Base-by-base conservation (phyloP, 1,140 invertebrate genomes). In the Drosophila simulans region DNA sequence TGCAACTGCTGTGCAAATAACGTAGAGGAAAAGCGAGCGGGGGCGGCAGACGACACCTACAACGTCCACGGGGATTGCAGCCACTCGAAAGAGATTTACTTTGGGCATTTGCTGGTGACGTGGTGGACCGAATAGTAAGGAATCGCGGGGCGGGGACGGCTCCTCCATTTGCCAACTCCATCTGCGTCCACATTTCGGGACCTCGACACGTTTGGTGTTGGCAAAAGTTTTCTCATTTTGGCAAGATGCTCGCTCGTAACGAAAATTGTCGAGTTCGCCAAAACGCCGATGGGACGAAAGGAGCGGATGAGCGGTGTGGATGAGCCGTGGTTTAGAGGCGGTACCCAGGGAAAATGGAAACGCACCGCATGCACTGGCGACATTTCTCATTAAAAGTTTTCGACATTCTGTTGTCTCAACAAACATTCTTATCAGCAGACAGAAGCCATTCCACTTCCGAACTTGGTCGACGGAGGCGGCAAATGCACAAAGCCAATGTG, bases 1-100 rank as follows among this genome's bases (percentile, higher is more conserved):
- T 89, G 84, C 84, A 88, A 83, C 76, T 74, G 83, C 79, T 88
- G 80, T 88, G 84, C 84, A 89, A 88, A 84, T 88, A 89, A 88
- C 89, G 77, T 57, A 11, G 69, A 49, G 55, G 49, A 57, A 69
- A 69, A 35, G 4, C 57, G 62, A 57, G 57, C 49, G 49, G 22
- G 10, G 42, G 34, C 52, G 42, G 43, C 72, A 59, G 57, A 62
- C 55, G 40, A 75, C 69, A 79, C 65, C 63, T 52, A 63, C 57
- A 45, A 66, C 64, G 76, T 79, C 68, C 80, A 64, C 45, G 40
- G 79, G 74, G 60, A 83, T 88, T 86, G 78, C 66, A 80, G 84
- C 66, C 84, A 88, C 84, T 88, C 81, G 80, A 89, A 88, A 88
- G 84, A 77, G 84, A 88, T 88, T 88, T 88, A 77, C 76, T 84